Evolutionary conservation across 2,113 vertebrate species (phyloP), one percentile per base, ranked within the genome.

Genomic region (Podarcis muralis): DNA sequence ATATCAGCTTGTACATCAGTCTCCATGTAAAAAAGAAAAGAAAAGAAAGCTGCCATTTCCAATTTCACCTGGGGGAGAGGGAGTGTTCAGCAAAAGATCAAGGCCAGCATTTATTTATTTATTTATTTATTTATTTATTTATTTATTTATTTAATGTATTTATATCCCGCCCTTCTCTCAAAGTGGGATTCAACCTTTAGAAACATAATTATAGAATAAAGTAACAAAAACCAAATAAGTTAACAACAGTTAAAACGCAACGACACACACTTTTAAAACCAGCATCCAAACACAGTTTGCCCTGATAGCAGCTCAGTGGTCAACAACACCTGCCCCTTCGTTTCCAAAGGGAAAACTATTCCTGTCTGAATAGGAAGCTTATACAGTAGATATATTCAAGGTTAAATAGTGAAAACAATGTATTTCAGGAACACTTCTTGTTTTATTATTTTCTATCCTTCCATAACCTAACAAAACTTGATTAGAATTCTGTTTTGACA

Each of bases 401-500:
- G 18, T 59, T 81, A 57, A 74, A 74, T 37, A 87, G 32, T 72
- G 18, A 37, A 74, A 81, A 74, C n/a, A 35, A 87, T 65, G 5
- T 82, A 65, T 43, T 82, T 74, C 75, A 30, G 37, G 27, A 65
- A 22, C 6, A 27, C 40, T 65, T 37, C 13, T 69, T 57, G 27
- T 25, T 65, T 82, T 75, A 66, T 53, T 53, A 6, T 75, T 82
- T 82, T 75, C 32, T 74, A 43, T 43, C 59, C 53, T 62, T 74
- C 62, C 18, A 37, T 75, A 43, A 22, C 83, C 76, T 30, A 66
- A 9, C 20, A 23, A 43, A 77, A 68, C 37, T 65, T 82, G 40
- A 88, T 88, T 57, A 74, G n/a, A 77, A 76, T 32, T 88, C 37
- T 88, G 87, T 83, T 88, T 88, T 57, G 72, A 8, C 72, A 83